Evolutionary conservation across 1,140 invertebrate species (phyloP), one percentile per base, ranked within the genome.

Genomic region (Apis laboriosa): DNA sequence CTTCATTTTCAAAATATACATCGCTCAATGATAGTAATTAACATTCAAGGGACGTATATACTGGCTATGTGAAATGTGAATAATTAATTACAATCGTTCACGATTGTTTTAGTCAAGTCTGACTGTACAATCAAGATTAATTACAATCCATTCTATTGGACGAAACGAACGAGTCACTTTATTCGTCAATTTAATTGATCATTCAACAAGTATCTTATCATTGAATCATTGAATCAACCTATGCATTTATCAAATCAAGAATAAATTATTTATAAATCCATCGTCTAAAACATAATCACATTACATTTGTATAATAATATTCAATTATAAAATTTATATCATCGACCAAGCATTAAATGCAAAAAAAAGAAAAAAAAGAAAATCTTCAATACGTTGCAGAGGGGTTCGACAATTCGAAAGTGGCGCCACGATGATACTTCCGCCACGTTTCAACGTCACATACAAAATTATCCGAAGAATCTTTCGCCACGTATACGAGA

Each of bases 361-460:
- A 43, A 43, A 43, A 4, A 43, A 43, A 43, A 43, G 5, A 7
- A 43, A 43, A 43, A 3, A 7, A 43, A 43, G 4, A 43, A 43
- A 43, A 43, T 5, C 4, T 43, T 43, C 34, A 4, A 43, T 43
- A 7, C 34, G 4, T 43, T 43, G 34, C 34, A 43, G 2, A 5
- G 34, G 34, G 34, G 34, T 43, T 43, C 2, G 34, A 7, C 0
- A 43, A 80, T 85, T 80, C 55, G 68, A 77, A 87, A 82, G 75
- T 85, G 86, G 34, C 86, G 43, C 15, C 74, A 58, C 67, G 78
- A 87, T 85, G 60, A 88, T 88, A 85, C 77, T 88, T 87, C 77
- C 78, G 79, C 85, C 83, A 88, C 87, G 84, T 88, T 83, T 51
- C 63, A 64, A 72, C 77, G 85, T n/a, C 74, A 77, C 56, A 70